Conservation (phyloP, 2,797 vertebrate species). For the Acanthurus lineatus region DNA sequence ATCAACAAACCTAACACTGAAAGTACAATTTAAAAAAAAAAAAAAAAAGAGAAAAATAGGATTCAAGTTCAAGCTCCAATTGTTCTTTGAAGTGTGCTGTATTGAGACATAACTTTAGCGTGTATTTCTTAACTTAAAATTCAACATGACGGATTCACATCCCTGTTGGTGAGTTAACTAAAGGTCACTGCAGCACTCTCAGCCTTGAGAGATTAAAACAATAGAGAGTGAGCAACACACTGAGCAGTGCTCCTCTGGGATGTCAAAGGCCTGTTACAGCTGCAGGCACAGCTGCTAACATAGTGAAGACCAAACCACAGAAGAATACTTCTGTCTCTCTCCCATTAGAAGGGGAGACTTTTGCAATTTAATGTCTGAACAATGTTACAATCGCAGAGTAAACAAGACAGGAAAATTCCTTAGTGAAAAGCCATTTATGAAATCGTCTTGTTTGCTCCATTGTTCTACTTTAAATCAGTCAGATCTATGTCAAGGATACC, state of each 20-base stretch:
- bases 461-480: conserved; percentile 32
- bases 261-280: conserved; percentile 69
- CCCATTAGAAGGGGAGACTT: conserved; percentile 33
- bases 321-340: conserved; percentile 44
- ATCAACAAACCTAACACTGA: neutral
- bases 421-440: conserved; percentile 30
- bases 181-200: conserved; percentile 57
- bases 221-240: conserved; percentile 56
- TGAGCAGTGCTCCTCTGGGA: conserved; percentile 61
- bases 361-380: conserved; percentile 42
- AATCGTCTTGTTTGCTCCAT: conserved; percentile 23
- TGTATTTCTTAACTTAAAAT: conserved; percentile 28
- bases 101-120: neutral
- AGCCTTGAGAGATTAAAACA: conserved; percentile 62
- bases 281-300: conserved; percentile 74
- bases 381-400: conserved; percentile 32
- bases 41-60: neutral
- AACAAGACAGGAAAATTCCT: conserved; percentile 31
- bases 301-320: conserved; percentile 52
- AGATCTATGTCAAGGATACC: conserved; percentile 34
- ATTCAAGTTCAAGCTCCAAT: neutral
- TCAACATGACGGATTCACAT: conserved; percentile 50
- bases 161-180: conserved; percentile 49
- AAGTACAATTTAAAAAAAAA: neutral
- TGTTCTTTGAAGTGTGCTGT: neutral